phyloP scores from a whole-genome alignment of 2,888 invertebrate genomes.

The Polydrusus cervinus region DNA sequence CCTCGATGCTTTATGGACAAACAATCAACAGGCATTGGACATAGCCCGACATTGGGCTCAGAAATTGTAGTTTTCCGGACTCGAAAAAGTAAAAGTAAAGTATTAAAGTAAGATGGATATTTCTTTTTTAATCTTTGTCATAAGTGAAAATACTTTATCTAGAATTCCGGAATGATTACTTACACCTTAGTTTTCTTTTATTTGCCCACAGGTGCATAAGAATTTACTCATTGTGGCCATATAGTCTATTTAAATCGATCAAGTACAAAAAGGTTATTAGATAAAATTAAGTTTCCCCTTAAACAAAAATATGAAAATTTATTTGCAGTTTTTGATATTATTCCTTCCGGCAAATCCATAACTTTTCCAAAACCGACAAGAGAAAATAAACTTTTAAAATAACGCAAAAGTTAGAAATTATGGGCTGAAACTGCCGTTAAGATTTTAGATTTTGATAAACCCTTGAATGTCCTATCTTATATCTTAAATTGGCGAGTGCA shows the following conservation, averaged over 20 bases:
- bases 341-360: conserved; percentile 34
- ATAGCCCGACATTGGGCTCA: too few species aligned
- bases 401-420: conserved; percentile 45
- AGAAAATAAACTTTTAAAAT: conserved; percentile 47
- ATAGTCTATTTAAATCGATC: too few species aligned
- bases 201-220: too few species aligned
- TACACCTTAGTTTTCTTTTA: too few species aligned
- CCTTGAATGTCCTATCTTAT: conserved; percentile 34
- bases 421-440: conserved; percentile 48
- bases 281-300: conserved; percentile 6
- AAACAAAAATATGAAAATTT: conserved; percentile 16
- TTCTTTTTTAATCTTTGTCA: background rate
- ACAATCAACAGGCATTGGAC: too few species aligned
- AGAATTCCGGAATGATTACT: background rate
- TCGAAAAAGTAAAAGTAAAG: too few species aligned
- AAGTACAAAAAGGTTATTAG: background rate
- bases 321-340: conserved; percentile 18
- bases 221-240: too few species aligned
- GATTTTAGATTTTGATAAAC: conserved; percentile 43
- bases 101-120: too few species aligned
- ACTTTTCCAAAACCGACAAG: conserved; percentile 23
- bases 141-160: background rate
- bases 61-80: too few species aligned
- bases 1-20: too few species aligned
- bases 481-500: conserved; percentile 37